Evolutionary conservation across 2,888 invertebrate species (phyloP).

Genomic region (Drosophila kanekoi): DNA sequence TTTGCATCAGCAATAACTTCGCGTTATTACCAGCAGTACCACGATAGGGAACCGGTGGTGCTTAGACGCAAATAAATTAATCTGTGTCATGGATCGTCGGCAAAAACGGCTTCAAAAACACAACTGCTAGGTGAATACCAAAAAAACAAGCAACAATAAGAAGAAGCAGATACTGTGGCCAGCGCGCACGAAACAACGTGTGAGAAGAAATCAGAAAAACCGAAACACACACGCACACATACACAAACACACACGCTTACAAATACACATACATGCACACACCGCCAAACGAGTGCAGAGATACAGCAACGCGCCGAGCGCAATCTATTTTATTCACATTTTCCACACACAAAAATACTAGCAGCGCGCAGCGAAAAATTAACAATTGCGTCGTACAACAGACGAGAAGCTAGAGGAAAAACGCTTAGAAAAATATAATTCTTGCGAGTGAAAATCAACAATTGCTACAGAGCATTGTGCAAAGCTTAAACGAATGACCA

Average conservation of each 20-base stretch:
- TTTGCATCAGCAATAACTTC: constrained; percentile 2
- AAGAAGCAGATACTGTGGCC: constrained; percentile 41
- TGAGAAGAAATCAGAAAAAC: constrained; percentile 55
- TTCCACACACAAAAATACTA: constrained; percentile 63
- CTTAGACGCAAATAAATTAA: neutral
- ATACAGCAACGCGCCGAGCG: constrained; percentile 70
- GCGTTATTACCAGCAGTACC: neutral
- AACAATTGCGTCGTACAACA: constrained; percentile 69
- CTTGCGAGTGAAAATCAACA: constrained; percentile 4
- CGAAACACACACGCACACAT: constrained; percentile 35
- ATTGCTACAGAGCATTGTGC: constrained; percentile 19
- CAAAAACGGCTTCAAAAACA: constrained; percentile 4
- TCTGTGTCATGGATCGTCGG: constrained; percentile 32
- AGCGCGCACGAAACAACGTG: constrained; percentile 52
- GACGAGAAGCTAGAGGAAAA: constrained; percentile 12
- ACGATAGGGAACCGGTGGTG: neutral
- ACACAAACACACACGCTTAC: constrained; percentile 27
- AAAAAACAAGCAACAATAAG: constrained; percentile 28
- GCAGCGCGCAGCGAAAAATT: constrained; percentile 54
- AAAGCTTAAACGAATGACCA: constrained; percentile 40
- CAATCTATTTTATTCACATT: constrained; percentile 77
- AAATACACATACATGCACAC: constrained; percentile 31
- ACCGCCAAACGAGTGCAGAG: constrained; percentile 54
- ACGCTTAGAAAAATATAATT: constrained; percentile 17
- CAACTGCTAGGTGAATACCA: constrained; percentile 42